Evolutionary conservation across 2,888 invertebrate species (phyloP), one percentile per base, ranked within the genome.

Genomic region (Lithophane socia): DNA sequence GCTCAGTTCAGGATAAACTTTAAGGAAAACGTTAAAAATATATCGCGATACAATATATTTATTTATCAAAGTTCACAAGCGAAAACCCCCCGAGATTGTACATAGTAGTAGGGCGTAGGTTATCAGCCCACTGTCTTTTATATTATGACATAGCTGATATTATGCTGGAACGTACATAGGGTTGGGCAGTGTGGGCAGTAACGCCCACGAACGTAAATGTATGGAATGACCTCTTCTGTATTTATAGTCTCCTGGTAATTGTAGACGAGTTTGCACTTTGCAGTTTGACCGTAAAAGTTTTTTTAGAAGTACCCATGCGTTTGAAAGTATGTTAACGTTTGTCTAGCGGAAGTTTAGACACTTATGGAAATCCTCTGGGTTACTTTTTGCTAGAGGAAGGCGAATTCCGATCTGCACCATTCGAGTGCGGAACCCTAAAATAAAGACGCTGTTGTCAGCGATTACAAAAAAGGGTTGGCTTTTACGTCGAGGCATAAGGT

Each of bases 201-300:
- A 80, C 80, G 21, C 80, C 73, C 67, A 79, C 79, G 37, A 8
- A 3, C 52, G 44, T 13, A 73, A 37, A 24, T 54, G 5, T 54
- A 37, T 29, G 56, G n/a, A 67, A 61, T 49, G 16, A 63, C 21
- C 24, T 63, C 21, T 73, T 44, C 29, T 67, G 21, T 67, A 73
- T 65, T 44, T 61, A 63, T 73, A n/a, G n/a, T n/a, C 18, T 24
- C 65, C 65, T 79, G 72, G 72, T 78, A 71, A 3, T 37, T 52
- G 42, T 21, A 47, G 49, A 64, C n/a, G 29, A 29, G 70, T 37
- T 60, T n/a, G 56, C 12, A 56, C n/a, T 56, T n/a, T 58, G 44
- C 21, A 58, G 64, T 65, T 64, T 44, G 37, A 58, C 10, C 29
- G 42, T 5, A n/a, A 13, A 13, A 1, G 8, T 3, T 24, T 16